Base-by-base conservation (phyloP, 37 sponge, comb jelly and placozoan species). In the Aplysina aerophoba region DNA sequence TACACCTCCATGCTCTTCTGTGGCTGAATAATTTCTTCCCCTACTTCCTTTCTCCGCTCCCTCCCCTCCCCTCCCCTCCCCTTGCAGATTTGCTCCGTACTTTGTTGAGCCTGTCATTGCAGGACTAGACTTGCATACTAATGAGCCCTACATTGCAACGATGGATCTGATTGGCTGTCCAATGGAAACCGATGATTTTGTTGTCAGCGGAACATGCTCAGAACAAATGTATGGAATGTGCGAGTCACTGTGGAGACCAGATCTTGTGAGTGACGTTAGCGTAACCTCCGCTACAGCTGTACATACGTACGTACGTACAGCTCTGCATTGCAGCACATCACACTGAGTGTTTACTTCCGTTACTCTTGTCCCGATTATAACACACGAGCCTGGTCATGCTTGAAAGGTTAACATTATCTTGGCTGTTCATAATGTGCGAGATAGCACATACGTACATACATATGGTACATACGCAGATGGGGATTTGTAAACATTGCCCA, bases 81-180 rank as follows among this genome's bases (percentile, higher is more conserved):
- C 50, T 44, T 86, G 30, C 59, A 95, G 99, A 54, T 98, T 98
- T 92, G 95, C 95, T 5, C 93, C 93, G 4, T 98, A 94, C 57
- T 98, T 98, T 93, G 93, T 98, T 55, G 99, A 98, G 86, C 99
- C 99, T 24, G 91, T 98, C 0, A 75, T 98, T 20, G 99, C 99
- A 22, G 99, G 99, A 39, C 88, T 98, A 19, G 93, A 98, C 57
- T 87, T 89, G 15, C 88, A 88, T 60, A 98, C 94, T 1, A 69
- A 87, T 31, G 87, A 96, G 54, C 99, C 99, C 3, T 98, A 88
- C 93, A 94, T 98, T 50, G 95, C 93, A 27, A 84, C 95, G 0
- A 96, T 96, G 91, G 99, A 98, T 79, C 91, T 98, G 80, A 98
- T 98, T 85, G 99, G 99, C n/a, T 98, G 99, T 92, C 99, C 99